Base-by-base conservation (phyloP, 2,888 invertebrate genomes). In the Latrodectus elegans region DNA sequence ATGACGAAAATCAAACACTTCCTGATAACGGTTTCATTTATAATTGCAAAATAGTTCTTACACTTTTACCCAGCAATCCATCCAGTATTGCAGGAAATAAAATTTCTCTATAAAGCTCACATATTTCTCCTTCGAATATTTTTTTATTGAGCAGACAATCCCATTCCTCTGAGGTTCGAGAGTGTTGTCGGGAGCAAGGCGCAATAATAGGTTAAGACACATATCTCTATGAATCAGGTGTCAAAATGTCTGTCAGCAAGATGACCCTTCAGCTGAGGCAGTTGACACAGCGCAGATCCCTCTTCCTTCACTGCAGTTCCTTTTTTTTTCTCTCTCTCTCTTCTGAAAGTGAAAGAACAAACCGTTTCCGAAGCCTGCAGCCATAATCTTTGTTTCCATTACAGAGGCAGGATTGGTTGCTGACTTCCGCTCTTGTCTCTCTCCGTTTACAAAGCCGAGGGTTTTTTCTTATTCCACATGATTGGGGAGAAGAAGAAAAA, bases 331-430 rank as follows among this genome's bases (percentile, higher is more conserved):
- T 22, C 22, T 65, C 14, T 64, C 60, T 68, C 68, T 14, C n/a
- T 67, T 71, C 51, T 71, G 71, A 8, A 71, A 11, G 15, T n/a
- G 71, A n/a, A n/a, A 71, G 71, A 71, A 71, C 71, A 71, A 71
- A 71, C 71, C 51, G 73, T 49, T 38, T 55, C 55, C 51, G 73
- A 72, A 26, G 26, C n/a, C 70, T 26, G 38, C 38, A 38, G 22
- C 70, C 78, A 65, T 84, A 84, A 84, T 84, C 84, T 84, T 84
- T 79, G 84, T 84, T 84, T 78, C 84, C 67, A 67, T 78, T 84
- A 84, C 68, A 74, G 55, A 55, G 78, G 71, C 71, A 74, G 26
- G 49, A 72, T 76, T 75, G 71, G 65, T 75, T 68, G 67, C 68
- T 49, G 55, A 78, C 60, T 84, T 73, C 78, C 67, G 65, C 67